Evolutionary conservation across 2,888 invertebrate genomes (phyloP), one percentile per base, ranked within the genome.

Genomic region (Myathropa florea): DNA sequence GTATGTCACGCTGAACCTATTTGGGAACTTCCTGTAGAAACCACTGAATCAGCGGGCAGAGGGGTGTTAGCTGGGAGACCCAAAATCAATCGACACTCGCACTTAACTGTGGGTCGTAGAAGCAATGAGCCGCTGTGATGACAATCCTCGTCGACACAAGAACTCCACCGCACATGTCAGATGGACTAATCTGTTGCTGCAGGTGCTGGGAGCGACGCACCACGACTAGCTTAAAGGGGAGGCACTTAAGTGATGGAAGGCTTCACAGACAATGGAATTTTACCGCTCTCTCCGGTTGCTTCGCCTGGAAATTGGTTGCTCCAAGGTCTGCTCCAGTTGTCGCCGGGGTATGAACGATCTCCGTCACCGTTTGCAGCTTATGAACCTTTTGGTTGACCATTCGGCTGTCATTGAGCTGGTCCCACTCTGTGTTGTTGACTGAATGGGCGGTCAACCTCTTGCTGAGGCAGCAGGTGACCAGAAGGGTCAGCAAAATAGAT

Each of bases 81-180:
- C 12, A 30, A 64, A 68, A 33, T 70, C 33, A 68, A 63, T 55
- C 36, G 18, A 61, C 18, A 26, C 24, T 57, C 0, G 14, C 23
- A 73, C 80, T 80, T 36, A 73, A 80, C 80, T 80, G 55, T 68
- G 80, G 3, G 67, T 80, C 80, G 55, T 80, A 73, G 36, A 80
- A 57, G 53, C 80, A 80, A 67, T 80, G 80, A 28, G 80, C 80
- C 61, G 80, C 80, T n/a, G 80, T 80, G 61, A 80, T 80, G 67
- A 80, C 80, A 55, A 67, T 73, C 23, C 55, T 73, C n/a, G 46
- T 10, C 46, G 80, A 65, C 36, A 73, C 80, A 67, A 73, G 61
- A 60, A 80, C 53, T 18, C 80, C 80, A 10, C 67, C 73, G 21
- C 80, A 80, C 55, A 68, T 21, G n/a, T 67, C 60, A 1, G 65